Conservation (phyloP, 2,888 invertebrate genomes). For the Chymomyza caudatula region DNA sequence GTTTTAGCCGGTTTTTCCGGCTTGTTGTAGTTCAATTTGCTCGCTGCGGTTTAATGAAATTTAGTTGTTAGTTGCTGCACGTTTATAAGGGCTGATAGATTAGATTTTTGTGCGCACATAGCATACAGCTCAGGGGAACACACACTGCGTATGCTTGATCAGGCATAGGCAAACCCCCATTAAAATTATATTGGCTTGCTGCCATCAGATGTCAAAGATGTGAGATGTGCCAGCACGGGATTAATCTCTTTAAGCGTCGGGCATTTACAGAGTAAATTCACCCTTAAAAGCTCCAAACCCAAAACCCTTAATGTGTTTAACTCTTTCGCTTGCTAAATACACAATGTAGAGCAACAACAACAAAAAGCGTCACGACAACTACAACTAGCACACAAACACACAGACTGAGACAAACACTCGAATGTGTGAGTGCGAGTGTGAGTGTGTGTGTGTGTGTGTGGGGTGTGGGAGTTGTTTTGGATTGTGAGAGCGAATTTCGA, state of each 20-base stretch:
- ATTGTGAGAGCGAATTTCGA: conserved; percentile 52
- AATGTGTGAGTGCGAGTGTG: not conserved
- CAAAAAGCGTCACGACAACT: conserved; percentile 13
- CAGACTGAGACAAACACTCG: conserved; percentile 5
- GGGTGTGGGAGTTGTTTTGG: not conserved
- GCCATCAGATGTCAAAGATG: not conserved
- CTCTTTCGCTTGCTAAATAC: conserved; percentile 60
- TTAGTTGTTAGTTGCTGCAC: conserved; percentile 71
- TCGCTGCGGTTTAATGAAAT: conserved; percentile 68
- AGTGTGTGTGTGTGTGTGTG: not conserved
- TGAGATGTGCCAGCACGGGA: not conserved
- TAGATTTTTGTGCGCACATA: conserved; percentile 3
- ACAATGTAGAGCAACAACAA: conserved; percentile 62
- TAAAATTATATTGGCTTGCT: not conserved
- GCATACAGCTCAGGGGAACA: not conserved
- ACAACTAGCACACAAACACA: conserved; percentile 1
- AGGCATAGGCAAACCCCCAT: not conserved
- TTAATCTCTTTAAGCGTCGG: not conserved
- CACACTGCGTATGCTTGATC: conserved; percentile 44
- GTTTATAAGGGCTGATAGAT: conserved; percentile 53
- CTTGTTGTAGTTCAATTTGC: conserved; percentile 68
- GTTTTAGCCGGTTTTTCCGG: conserved; percentile 2
- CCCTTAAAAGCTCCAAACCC: not conserved
- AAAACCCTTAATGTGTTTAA: conserved; percentile 39
- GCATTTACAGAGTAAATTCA: not conserved